Base-by-base conservation (phyloP, 2,888 invertebrate genomes). In the Andrena chrysosceles region DNA sequence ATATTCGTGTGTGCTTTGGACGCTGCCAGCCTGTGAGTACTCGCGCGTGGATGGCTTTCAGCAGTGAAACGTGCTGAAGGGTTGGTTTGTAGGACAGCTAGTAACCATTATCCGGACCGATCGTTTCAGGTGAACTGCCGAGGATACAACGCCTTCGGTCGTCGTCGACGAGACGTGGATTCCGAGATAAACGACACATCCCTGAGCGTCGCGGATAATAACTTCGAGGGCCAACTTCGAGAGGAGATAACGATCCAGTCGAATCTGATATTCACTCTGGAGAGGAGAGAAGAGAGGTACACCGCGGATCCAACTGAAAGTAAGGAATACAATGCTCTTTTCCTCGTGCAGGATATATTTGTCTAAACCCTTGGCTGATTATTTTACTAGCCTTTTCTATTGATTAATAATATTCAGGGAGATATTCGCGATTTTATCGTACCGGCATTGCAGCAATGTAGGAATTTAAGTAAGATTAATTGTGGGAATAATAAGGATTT, bases 181-280 rank as follows among this genome's bases (percentile, higher is more conserved):
- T 89, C 89, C n/a, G 93, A 94, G 81, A 90, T 92, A 52, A 95
- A 95, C 89, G 94, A 95, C 85, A 96, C 96, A 49, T 96, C 96
- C 74, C 94, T 96, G 73, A 96, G 96, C 49, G 91, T 95, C 64
- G 94, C 95, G 78, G 96, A 95, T 68, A 42, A 42, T 42, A 94
- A 95, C 29, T 83, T 89, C 71, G 96, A 97, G 91, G 98, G 98
- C 86, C 97, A 97, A 94, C 95, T 98, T 88, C 96, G 98, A 91
- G 98, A 98, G 95, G 98, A 98, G 95, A 98, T 98, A 90, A 97
- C 97, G 62, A 98, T 98, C 83, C 97, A 97, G 92, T 98, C 98
- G 77, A 98, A 98, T 94, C 97, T 97, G 89, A 98, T 99, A 92
- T 95, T 98, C 91, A 98, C 98, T 86, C 96, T 98, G 91, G 98